These are phyloP conservation scores for Lasioglossum lativentre DNA, from an alignment of 2,888 invertebrate species.

Conservation along the genomic window DNA sequence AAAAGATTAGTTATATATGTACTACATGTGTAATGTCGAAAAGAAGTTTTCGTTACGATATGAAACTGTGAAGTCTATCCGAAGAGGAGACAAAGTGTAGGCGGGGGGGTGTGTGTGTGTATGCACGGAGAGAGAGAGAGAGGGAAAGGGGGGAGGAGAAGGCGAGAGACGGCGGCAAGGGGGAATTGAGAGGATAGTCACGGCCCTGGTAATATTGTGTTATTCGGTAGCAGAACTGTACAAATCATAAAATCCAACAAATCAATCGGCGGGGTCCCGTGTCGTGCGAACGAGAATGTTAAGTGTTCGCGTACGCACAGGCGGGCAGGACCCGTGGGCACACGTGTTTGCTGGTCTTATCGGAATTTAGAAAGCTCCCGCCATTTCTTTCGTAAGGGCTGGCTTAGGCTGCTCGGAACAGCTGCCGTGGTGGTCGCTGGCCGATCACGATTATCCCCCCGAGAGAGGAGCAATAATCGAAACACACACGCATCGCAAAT, in stretches of 20 bases:
- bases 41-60: slow-evolving; percentile 21
- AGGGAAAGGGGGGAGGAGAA: neutral
- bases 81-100: slow-evolving; percentile 26
- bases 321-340: slow-evolving; percentile 8
- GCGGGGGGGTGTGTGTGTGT: slow-evolving; percentile 26
- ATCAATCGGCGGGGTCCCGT: slow-evolving; percentile 52
- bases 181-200: slow-evolving; percentile 56
- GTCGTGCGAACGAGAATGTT: slow-evolving; percentile 24
- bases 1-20: slow-evolving; percentile 10
- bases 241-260: slow-evolving; percentile 68
- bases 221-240: slow-evolving; percentile 73
- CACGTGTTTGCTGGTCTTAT: slow-evolving; percentile 41
- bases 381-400: slow-evolving; percentile 73
- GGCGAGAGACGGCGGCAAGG: slow-evolving; percentile 30
- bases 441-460: slow-evolving; percentile 72
- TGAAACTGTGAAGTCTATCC: slow-evolving; percentile 23
- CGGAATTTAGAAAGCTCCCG: slow-evolving; percentile 70
- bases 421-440: slow-evolving; percentile 76
- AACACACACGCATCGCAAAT: slow-evolving; percentile 69
- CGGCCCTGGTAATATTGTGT: slow-evolving; percentile 74
- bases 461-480: slow-evolving; percentile 68
- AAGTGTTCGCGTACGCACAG: slow-evolving; percentile 8
- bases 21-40: neutral
- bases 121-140: neutral
- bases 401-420: slow-evolving; percentile 72